Base-by-base conservation (phyloP, 2,797 vertebrate species). In the Astyanax mexicanus region DNA sequence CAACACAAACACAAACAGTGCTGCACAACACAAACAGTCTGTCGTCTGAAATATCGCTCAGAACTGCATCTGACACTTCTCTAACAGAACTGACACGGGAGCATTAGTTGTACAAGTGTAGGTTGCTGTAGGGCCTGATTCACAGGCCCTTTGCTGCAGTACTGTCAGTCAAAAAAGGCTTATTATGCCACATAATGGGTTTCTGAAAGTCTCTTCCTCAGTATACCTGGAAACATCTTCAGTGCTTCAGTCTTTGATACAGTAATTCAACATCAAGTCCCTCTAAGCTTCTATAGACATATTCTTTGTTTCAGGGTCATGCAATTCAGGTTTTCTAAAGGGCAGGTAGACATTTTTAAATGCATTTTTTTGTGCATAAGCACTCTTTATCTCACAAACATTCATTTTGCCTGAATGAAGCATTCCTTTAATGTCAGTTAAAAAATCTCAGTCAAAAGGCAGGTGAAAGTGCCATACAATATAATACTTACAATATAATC, bases 11-110 rank as follows among this genome's bases (percentile, higher is more conserved):
- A n/a, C n/a, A n/a, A n/a, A n/a, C n/a, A n/a, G n/a, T n/a, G 64
- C 12, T 21, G 32, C 35, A 61, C 32, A 32, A 49, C 44, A 32
- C 44, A 19, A 67, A 67, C 65, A 67, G 49, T 35, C 9, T 32
- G n/a, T 66, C 62, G 45, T 67, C 15, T 42, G 21, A 23, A 45
- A 32, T 19, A 45, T 32, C 25, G 23, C 19, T 42, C 61, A 64
- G 38, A 45, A 35, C 44, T 6, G 27, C 23, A 2, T 21, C 45
- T 67, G 42, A 47, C 42, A n/a, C 10, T 13, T 21, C 27, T 67
- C n/a, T 65, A n/a, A 21, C 40, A 49, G 27, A 51, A 32, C 62
- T 13, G 44, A 49, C 45, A 51, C 4, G 23, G 17, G 21, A 21
- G 37, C 19, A 37, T 51, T 67, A 51, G 45, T 9, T 12, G 29